Percentiles rank a stretch among this genome's conserved stretches.
phyloP scores from a whole-genome alignment of 64 coral and sea anemone species.

The Montipora sp. region DNA sequence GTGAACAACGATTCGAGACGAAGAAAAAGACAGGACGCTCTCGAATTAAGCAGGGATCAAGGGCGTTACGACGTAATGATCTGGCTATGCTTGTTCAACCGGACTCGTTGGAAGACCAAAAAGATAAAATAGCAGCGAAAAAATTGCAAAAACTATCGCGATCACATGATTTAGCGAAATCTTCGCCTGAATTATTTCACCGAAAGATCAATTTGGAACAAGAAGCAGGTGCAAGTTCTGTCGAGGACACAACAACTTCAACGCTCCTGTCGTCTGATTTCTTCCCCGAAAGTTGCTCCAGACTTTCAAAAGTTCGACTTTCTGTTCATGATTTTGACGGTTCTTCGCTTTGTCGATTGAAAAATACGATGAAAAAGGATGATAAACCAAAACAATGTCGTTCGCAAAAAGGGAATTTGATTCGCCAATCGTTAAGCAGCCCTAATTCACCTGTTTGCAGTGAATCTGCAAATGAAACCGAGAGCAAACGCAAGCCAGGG shows the following conservation, averaged over 20 bases:
- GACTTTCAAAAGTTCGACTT: neutral
- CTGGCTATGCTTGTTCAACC: neutral
- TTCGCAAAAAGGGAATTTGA: neutral
- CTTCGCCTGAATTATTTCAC: slow-evolving; percentile 51
- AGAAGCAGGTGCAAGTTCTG: slow-evolving; percentile 3
- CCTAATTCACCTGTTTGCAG: slow-evolving; percentile 53
- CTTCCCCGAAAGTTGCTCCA: neutral
- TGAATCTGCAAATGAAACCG: slow-evolving; percentile 24
- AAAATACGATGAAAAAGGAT: neutral
- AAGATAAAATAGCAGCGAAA: slow-evolving; percentile 9
- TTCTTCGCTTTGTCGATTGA: neutral
- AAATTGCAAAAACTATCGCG: slow-evolving; percentile 35
- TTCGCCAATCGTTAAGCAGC: slow-evolving; percentile 1
- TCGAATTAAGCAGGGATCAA: neutral
- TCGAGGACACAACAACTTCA: neutral
- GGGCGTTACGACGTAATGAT: neutral
- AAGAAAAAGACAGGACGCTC: neutral
- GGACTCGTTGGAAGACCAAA: neutral
- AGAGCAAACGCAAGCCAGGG: slow-evolving; percentile 4
- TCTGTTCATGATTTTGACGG: slow-evolving; percentile 47
- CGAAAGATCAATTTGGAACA: slow-evolving; percentile 31
- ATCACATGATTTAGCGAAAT: slow-evolving; percentile 53
- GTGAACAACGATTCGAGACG: neutral
- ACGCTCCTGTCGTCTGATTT: neutral
- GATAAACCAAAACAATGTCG: slow-evolving; percentile 7